These are phyloP conservation scores for Lamproptera curius DNA, from an alignment of 2,888 invertebrate genomes.

Conservation along the genomic window DNA sequence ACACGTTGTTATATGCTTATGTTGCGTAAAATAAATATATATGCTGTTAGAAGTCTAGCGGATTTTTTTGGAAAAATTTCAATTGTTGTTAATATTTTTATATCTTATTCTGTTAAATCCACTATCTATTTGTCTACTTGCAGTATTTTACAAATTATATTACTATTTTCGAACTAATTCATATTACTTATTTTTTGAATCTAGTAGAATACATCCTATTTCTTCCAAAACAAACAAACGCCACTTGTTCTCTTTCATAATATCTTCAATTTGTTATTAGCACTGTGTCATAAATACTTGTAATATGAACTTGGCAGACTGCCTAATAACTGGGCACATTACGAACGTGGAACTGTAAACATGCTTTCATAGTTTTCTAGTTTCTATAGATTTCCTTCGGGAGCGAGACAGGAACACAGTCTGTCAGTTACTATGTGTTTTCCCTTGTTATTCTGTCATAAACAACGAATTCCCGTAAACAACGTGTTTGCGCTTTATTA, in stretches of 20 bases:
- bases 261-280: neutral
- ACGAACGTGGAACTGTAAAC: constrained; percentile 14
- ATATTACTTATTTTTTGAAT: too few species aligned
- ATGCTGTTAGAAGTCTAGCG: too few species aligned
- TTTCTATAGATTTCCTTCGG: constrained; percentile 20
- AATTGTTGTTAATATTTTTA: too few species aligned
- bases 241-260: neutral
- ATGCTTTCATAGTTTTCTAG: constrained; percentile 15
- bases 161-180: too few species aligned
- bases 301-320: neutral
- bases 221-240: too few species aligned
- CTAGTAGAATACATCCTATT: too few species aligned
- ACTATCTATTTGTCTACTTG: neutral
- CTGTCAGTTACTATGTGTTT: constrained; percentile 8
- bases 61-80: too few species aligned
- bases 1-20: too few species aligned
- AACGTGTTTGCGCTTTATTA: neutral
- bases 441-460: constrained; percentile 12
- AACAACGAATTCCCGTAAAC: constrained; percentile 7
- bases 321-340: neutral
- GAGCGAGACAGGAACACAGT: constrained; percentile 11
- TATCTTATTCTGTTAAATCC: neutral
- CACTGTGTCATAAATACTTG: neutral
- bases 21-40: too few species aligned
- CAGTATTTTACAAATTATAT: neutral